Evolutionary conservation across 2,888 invertebrate genomes (phyloP), one percentile per base, ranked within the genome.

Genomic region (Stratiomys singularior): DNA sequence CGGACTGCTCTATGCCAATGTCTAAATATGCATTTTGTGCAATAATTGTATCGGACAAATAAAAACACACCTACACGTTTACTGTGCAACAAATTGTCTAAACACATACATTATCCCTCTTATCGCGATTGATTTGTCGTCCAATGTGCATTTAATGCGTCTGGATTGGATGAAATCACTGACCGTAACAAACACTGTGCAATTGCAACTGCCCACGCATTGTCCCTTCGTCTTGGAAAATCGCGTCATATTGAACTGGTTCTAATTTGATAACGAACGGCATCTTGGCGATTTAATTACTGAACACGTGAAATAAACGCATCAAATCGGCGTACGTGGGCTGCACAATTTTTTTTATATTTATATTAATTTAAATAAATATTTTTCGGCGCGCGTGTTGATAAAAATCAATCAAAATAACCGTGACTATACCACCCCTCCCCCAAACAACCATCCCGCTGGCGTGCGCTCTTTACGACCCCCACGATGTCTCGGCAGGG

Each of bases 401-500:
- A 80, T 77, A 80, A 85, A 84, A 84, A 84, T 84, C 85, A 84
- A 84, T 83, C 84, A 87, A 86, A 85, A 87, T 86, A 86, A 87
- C 87, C 85, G 87, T 88, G 87, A 87, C 83, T 86, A 87, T 87
- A 86, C 87, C 87, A 85, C 87, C 87, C 85, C 88, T 86, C 82
- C 87, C 87, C 85, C 86, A 87, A 84, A 86, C 87, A 87, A 88
- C 87, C 86, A 87, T 88, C 87, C 88, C 87, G 86, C 87, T 87
- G 87, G 87, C 87, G 87, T 87, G 87, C 85, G 87, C 87, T 86
- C 86, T 87, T 82, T 87, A 87, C 88, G 87, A 88, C 87, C 87
- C 87, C 88, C 87, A 88, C 87, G 87, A 87, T 87, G 88, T 88
- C 87, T 86, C 87, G 88, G 87, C 87, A 87, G 87, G 87, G 87